A percentile compares a stretch with the other conserved stretches of the same genome.
These are phyloP conservation scores for Sebastes reedi DNA, from an alignment of 2,797 vertebrate genomes.

Conservation along the genomic window DNA sequence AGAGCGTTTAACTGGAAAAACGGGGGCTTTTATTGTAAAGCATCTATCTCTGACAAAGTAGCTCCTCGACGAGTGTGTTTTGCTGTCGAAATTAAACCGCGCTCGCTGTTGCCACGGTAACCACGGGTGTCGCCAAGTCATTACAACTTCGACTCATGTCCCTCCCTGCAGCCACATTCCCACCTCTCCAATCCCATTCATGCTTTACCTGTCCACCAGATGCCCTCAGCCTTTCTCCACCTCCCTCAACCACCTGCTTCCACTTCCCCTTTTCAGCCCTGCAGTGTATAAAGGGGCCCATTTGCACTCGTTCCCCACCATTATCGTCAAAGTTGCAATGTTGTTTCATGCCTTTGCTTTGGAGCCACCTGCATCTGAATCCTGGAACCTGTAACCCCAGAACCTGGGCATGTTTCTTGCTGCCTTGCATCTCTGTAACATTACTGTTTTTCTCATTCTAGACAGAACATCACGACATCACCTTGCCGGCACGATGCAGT, in stretches of 20 bases:
- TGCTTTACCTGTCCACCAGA: neutral
- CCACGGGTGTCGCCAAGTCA: neutral
- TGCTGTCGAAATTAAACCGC: neutral
- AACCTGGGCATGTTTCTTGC: neutral
- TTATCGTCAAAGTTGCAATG: neutral
- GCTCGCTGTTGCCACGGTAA: neutral
- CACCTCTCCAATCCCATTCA: neutral
- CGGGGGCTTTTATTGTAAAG: too few species aligned
- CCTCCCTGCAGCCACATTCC: neutral
- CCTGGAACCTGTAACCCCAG: neutral
- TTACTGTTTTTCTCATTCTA: neutral
- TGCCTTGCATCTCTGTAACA: neutral
- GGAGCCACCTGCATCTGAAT: neutral
- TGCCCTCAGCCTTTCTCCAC: neutral
- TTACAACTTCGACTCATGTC: neutral
- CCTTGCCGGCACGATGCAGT: neutral
- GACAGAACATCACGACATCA: neutral
- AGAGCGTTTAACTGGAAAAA: neutral
- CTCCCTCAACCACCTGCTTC: neutral
- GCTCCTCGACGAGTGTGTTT: neutral
- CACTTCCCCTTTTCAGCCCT: neutral
- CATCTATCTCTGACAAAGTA: neutral
- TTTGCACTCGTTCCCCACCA: neutral
- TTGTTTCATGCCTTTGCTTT: neutral
- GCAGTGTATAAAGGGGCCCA: neutral